These are phyloP conservation scores for Drosophila formosana DNA, from an alignment of 2,888 invertebrate species.

Conservation along the genomic window DNA sequence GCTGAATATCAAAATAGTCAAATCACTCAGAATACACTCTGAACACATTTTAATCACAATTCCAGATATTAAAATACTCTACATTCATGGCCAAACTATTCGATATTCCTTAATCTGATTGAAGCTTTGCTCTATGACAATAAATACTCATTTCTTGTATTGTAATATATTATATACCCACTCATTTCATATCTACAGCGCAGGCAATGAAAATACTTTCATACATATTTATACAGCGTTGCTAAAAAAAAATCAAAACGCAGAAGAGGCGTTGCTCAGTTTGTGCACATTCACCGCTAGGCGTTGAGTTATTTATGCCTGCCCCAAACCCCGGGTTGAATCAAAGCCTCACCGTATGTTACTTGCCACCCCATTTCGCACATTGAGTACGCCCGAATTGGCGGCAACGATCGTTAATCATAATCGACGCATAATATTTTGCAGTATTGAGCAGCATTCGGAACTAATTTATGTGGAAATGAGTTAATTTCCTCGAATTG, in stretches of 20 bases:
- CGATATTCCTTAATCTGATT: too few relatives aligned
- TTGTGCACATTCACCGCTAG: slow-evolving; percentile 56
- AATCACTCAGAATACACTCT: too few relatives aligned
- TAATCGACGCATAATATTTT: slow-evolving; percentile 81
- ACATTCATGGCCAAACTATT: too few relatives aligned
- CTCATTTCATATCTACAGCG: background rate
- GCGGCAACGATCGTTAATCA: slow-evolving; percentile 81
- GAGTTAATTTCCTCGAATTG: slow-evolving; percentile 82
- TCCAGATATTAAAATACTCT: too few relatives aligned
- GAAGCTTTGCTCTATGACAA: too few relatives aligned
- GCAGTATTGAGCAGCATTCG: slow-evolving; percentile 57
- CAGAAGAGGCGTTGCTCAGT: slow-evolving; percentile 17
- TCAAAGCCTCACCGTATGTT: background rate
- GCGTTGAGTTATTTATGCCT: slow-evolving; percentile 54
- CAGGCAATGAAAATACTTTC: slow-evolving; percentile 26
- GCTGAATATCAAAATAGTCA: too few relatives aligned
- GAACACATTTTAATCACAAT: too few relatives aligned
- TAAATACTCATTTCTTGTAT: too few relatives aligned
- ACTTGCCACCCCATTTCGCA: background rate
- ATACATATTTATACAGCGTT: slow-evolving; percentile 15
- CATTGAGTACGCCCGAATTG: slow-evolving; percentile 18
- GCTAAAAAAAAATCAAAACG: slow-evolving; percentile 4
- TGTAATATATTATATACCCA: background rate
- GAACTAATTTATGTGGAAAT: slow-evolving; percentile 83
- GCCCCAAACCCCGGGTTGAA: background rate